Evolutionary conservation across 2,113 vertebrate species (phyloP).

Genomic region (rabbit (Oryctolagus cuniculus)): DNA sequence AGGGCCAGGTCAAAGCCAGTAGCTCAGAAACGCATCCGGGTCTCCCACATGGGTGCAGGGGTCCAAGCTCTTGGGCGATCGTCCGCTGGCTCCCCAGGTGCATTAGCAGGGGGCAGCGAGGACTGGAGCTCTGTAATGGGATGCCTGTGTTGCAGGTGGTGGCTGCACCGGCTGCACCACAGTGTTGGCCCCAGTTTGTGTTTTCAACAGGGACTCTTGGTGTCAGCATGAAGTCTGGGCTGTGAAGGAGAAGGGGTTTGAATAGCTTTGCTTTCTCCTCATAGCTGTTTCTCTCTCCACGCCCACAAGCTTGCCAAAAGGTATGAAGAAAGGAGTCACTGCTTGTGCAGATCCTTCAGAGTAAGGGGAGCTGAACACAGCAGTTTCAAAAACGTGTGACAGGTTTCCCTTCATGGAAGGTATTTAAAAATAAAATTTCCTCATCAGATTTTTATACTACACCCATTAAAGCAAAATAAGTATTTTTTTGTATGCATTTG

Average conservation of each 20-base stretch:
- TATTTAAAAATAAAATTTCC: slow-evolving; percentile 61
- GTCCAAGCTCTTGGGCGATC: too few relatives aligned
- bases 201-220: not conserved
- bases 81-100: too few relatives aligned
- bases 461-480: not conserved
- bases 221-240: too few relatives aligned
- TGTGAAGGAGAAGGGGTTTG: not conserved
- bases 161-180: too few relatives aligned
- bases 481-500: not conserved
- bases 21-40: too few relatives aligned
- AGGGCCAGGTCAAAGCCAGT: too few relatives aligned
- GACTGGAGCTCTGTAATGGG: too few relatives aligned
- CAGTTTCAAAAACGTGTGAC: slow-evolving; percentile 35
- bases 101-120: too few relatives aligned
- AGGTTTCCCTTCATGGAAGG: slow-evolving; percentile 50
- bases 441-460: slow-evolving; percentile 14
- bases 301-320: not conserved
- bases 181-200: too few relatives aligned
- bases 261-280: not conserved
- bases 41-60: too few relatives aligned
- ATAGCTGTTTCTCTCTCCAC: not conserved
- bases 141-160: too few relatives aligned
- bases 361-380: not conserved
- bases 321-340: slow-evolving; percentile 46
- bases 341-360: slow-evolving; percentile 52